These are phyloP conservation scores for Zenarchopterus dispar DNA, from an alignment of 2,797 vertebrate species.

Conservation along the genomic window DNA sequence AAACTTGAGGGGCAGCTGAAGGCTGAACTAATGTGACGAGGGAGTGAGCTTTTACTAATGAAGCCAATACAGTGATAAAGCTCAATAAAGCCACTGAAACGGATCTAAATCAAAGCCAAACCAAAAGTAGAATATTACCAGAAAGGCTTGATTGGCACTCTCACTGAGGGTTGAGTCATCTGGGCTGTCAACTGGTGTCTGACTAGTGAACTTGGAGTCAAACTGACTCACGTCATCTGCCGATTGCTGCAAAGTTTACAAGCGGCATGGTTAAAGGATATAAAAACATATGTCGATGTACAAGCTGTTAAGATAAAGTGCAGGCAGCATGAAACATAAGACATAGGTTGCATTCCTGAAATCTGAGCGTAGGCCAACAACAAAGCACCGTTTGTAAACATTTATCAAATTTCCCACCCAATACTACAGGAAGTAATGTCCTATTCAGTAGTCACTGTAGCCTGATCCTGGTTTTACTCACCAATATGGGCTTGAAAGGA, in stretches of 20 bases:
- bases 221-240: conserved; percentile 99
- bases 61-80: no score
- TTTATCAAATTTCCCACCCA: neutral
- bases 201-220: conserved; percentile 99
- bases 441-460: neutral
- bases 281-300: conserved; percentile 25
- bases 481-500: conserved; percentile 96
- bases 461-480: conserved; percentile 68
- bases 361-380: neutral
- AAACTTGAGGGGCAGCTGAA: neutral
- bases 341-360: conserved; percentile 7
- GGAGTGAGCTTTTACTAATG: no score
- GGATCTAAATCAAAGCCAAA: neutral
- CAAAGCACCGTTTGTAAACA: neutral
- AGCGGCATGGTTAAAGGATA: conserved; percentile 11
- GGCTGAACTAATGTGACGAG: neutral
- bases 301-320: conserved; percentile 11
- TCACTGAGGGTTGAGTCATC: conserved; percentile 99
- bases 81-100: no score
- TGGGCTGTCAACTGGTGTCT: conserved; percentile 98
- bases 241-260: conserved; percentile 88
- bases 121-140: conserved; percentile 81
- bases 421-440: neutral
- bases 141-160: conserved; percentile 99
- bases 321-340: conserved; percentile 16